Base-by-base conservation (phyloP, 2,113 vertebrate genomes). In the Prionailurus bengalensis region DNA sequence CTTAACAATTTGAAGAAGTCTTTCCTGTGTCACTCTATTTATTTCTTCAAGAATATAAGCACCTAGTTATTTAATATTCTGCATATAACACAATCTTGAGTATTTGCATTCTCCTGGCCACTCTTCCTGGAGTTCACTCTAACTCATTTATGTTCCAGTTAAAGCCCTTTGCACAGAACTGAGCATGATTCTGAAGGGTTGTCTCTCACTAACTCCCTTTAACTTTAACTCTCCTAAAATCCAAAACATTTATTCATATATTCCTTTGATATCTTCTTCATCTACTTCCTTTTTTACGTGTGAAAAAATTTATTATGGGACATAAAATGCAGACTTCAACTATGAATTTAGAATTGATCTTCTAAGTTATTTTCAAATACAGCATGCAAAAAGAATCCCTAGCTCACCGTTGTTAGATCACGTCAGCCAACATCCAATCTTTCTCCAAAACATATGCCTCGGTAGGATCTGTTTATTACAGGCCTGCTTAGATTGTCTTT, bases 301-400 rank as follows among this genome's bases (percentile, higher is more conserved):
- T 81, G 36, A 95, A 93, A 93, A 94, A 96, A 95, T 84, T 93
- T 95, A 96, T 93, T 88, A 39, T 88, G 12, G 0, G 4, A 76
- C 70, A 96, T 91, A 95, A 97, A 94, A 84, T 85, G 45, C 7
- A 95, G 17, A 39, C 66, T 93, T 94, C 45, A 84, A 78, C 12
- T 78, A 66, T 73, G 73, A 89, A 66, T 96, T 95, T 90, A 83
- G 16, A 94, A 70, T 97, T 95, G 42, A 48, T 70, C 61, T 91
- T 93, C 80, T 48, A 61, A 5, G 7, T 51, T 74, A 88, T 94
- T 65, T 81, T 39, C 17, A 65, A 87, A 84, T 48, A 71, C n/a
- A 65, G 27, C 65, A 61, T 79, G 21, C 13, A 58, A 81, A 97
- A 95, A 81, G 39, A 83, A 92, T 79, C 31, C 23, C 33, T 36